Percentiles rank a stretch among this genome's conserved stretches.
These are phyloP conservation scores for Eulemur albifrons DNA, from an alignment of 2,797 vertebrate species.

Conservation along the genomic window DNA sequence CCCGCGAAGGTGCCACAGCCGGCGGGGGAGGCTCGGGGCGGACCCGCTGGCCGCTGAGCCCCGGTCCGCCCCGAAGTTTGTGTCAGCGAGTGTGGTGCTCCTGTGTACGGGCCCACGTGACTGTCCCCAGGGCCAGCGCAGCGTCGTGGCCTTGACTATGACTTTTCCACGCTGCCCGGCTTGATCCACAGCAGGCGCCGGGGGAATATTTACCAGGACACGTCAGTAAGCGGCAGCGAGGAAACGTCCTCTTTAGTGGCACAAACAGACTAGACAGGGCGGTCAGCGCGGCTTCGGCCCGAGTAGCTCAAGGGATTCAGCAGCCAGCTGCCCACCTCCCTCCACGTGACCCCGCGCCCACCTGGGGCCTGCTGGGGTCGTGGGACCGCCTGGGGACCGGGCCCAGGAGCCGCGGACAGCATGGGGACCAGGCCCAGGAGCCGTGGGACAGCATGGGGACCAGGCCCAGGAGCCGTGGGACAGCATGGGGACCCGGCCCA, in stretches of 20 bases:
- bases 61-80: accelerated
- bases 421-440: too few relatives aligned
- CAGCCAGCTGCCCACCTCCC: accelerated
- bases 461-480: too few relatives aligned
- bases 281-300: neutral
- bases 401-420: too few relatives aligned
- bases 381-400: too few relatives aligned
- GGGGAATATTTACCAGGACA: neutral
- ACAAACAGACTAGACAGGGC: neutral
- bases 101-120: accelerated
- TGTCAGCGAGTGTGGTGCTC: accelerated
- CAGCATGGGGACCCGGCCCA: too few relatives aligned
- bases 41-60: neutral
- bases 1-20: too few relatives aligned
- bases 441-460: too few relatives aligned
- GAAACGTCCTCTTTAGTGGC: neutral
- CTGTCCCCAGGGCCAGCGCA: too few relatives aligned
- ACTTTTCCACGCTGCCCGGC: neutral
- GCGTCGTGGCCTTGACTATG: neutral
- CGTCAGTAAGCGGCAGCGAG: neutral
- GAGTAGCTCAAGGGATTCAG: neutral
- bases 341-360: accelerated
- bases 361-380: accelerated
- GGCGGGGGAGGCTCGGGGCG: neutral
- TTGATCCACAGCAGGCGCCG: neutral